Evolutionary conservation across 2,797 vertebrate genomes (phyloP).

Genomic region (Babyrousa celebensis): DNA sequence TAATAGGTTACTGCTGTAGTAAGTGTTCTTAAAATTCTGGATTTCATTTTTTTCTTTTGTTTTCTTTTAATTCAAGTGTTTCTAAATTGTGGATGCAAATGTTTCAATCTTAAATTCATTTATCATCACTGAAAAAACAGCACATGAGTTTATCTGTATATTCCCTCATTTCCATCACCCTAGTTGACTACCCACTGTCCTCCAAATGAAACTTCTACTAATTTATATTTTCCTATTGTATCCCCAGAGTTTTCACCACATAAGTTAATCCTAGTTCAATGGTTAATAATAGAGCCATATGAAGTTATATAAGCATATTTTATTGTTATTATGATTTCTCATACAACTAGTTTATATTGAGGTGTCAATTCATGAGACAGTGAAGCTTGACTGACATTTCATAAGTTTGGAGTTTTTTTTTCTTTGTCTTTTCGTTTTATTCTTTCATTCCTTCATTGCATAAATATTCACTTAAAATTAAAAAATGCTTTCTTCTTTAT

Average conservation of each 20-base stretch:
- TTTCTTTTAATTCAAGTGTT: background rate
- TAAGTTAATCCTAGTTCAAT: background rate
- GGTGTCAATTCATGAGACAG: background rate
- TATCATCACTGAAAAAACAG: background rate
- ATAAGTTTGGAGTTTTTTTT: background rate
- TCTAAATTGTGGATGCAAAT: background rate
- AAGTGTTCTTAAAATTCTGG: background rate
- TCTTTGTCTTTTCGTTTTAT: background rate
- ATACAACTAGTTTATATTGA: background rate
- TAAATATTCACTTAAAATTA: slow-evolving; percentile 10
- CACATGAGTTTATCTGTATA: background rate
- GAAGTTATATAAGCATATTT: too few species aligned
- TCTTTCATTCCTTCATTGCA: background rate
- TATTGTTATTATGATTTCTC: background rate
- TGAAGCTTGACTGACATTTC: background rate
- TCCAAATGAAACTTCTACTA: background rate
- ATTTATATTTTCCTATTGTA: background rate
- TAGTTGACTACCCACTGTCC: background rate
- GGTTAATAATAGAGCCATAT: background rate
- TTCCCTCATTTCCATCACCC: background rate
- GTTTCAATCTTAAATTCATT: background rate
- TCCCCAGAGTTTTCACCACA: background rate
- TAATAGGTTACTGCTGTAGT: background rate
- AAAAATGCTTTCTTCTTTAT: background rate
- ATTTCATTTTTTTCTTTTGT: background rate